These are phyloP conservation scores for Alcedo quadribrachys DNA, from an alignment of 2,797 vertebrate genomes.

Conservation along the genomic window DNA sequence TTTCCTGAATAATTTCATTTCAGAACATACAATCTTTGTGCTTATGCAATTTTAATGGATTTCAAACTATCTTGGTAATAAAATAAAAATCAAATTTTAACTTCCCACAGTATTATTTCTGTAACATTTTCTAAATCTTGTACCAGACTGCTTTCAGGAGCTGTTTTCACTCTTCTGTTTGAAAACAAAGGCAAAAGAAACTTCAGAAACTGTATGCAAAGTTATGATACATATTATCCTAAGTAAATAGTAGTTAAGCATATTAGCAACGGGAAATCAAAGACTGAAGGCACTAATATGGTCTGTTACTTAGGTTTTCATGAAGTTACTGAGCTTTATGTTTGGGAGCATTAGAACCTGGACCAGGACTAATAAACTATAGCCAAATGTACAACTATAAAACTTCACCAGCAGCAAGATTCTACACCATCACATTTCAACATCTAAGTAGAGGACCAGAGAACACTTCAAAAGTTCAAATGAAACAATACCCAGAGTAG, in stretches of 20 bases:
- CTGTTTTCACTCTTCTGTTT: neutral
- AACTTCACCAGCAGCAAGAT: neutral
- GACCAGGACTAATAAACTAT: neutral
- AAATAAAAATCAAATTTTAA: neutral
- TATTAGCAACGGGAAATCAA: neutral
- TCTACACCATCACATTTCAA: neutral
- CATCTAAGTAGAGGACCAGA: neutral
- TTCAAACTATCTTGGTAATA: neutral
- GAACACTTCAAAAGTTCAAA: too few species aligned
- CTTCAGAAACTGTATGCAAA: neutral
- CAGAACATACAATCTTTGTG: neutral
- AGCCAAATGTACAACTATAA: neutral
- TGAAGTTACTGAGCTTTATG: neutral
- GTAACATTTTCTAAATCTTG: neutral
- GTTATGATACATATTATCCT: neutral
- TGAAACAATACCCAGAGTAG: accelerated
- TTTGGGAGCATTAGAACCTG: neutral
- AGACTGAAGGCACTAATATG: neutral
- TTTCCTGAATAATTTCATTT: neutral
- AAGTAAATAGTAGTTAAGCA: neutral
- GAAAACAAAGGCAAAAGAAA: neutral
- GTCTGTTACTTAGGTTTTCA: neutral
- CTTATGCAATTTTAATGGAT: neutral
- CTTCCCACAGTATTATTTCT: neutral
- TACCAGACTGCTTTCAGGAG: neutral